Evolutionary conservation across 2,113 vertebrate species (phyloP).

Genomic region (Calyptomena viridis): DNA sequence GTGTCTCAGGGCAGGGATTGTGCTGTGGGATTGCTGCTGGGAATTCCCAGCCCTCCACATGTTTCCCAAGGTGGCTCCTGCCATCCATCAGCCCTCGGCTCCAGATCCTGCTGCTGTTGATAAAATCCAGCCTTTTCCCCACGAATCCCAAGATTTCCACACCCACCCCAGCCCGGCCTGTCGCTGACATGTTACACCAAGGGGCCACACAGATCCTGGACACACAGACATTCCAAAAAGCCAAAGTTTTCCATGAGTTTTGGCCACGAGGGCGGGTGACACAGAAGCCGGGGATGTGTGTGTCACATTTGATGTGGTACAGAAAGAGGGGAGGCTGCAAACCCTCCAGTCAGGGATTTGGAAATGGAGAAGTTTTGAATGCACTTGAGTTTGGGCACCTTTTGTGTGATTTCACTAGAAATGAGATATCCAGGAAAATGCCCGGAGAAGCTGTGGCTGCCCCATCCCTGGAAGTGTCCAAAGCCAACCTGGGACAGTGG

Average conservation of each 20-base stretch:
- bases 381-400: background rate
- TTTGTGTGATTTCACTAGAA: background rate
- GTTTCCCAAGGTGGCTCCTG: background rate
- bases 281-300: accelerated
- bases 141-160: accelerated
- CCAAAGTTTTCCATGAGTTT: accelerated
- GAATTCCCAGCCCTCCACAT: background rate
- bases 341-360: background rate
- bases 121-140: background rate
- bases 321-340: background rate
- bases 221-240: accelerated
- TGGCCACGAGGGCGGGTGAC: accelerated
- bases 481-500: accelerated
- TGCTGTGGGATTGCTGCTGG: background rate
- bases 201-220: background rate
- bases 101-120: background rate
- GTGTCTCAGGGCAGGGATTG: accelerated
- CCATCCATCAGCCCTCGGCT: accelerated
- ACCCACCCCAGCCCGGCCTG: background rate
- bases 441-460: background rate
- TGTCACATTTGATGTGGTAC: accelerated
- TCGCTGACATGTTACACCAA: accelerated
- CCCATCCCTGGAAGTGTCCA: background rate
- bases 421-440: background rate
- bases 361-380: background rate